These are phyloP conservation scores for Irena cyanogastra DNA, from an alignment of 2,113 vertebrate genomes.

Conservation along the genomic window DNA sequence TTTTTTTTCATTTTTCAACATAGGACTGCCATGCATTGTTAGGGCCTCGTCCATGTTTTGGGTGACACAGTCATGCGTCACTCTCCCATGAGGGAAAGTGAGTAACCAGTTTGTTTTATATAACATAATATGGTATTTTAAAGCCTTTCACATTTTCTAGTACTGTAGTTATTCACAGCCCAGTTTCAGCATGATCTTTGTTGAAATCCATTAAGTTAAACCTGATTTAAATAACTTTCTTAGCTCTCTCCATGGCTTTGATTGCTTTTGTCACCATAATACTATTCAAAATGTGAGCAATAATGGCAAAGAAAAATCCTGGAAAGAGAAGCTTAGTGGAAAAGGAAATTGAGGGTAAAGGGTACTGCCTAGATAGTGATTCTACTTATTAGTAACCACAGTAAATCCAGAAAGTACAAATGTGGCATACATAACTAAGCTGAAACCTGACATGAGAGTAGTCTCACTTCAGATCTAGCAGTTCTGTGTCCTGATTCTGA, in stretches of 20 bases:
- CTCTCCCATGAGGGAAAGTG: fast-evolving
- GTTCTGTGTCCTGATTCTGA: neutral
- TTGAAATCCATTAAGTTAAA: neutral
- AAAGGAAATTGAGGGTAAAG: neutral
- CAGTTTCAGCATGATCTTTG: neutral
- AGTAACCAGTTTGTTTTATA: neutral
- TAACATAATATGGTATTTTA: neutral
- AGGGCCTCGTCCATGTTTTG: neutral
- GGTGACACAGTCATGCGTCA: neutral
- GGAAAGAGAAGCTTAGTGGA: neutral
- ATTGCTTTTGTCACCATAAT: neutral
- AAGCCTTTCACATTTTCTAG: neutral
- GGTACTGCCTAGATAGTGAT: neutral
- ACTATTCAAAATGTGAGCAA: neutral
- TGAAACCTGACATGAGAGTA: neutral
- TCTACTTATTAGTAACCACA: neutral
- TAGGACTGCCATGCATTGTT: neutral
- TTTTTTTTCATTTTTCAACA: neutral
- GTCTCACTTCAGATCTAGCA: neutral
- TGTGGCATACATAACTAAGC: neutral
- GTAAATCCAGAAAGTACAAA: neutral
- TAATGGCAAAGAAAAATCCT: neutral
- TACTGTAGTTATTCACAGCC: neutral
- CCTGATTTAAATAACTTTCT: neutral
- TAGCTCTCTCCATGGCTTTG: neutral